A percentile compares a stretch with the other conserved stretches of the same genome.
Conservation (phyloP, 2,113 vertebrate genomes). For the Callithrix jacchus region DNA sequence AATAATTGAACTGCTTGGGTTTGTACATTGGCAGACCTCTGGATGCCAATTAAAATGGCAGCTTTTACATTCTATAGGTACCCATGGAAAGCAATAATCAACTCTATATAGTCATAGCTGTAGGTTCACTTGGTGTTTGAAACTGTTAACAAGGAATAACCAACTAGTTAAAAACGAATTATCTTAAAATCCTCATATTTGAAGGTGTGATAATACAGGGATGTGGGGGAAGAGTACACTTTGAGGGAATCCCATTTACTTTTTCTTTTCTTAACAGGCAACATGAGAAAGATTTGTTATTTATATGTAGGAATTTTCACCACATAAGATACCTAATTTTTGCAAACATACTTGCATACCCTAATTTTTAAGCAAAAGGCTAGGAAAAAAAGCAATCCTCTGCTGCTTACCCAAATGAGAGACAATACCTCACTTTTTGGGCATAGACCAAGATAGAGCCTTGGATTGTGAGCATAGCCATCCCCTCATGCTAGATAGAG, state of each 20-base stretch:
- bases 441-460: slow-evolving; percentile 1
- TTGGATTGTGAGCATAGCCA: slow-evolving; percentile 20
- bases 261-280: slow-evolving; percentile 5
- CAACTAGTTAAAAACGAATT: slow-evolving; percentile 32
- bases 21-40: slow-evolving; percentile 44
- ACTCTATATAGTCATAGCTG: neutral
- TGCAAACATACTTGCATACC: neutral
- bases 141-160: slow-evolving; percentile 20
- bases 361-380: slow-evolving; percentile 16
- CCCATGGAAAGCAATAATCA: neutral
- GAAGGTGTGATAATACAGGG: neutral
- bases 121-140: slow-evolving; percentile 30
- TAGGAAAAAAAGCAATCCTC: neutral
- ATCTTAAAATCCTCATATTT: slow-evolving; percentile 25
- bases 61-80: slow-evolving; percentile 57
- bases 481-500: slow-evolving; percentile 55
- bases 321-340: neutral
- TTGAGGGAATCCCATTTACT: neutral
- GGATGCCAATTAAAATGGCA: slow-evolving; percentile 51
- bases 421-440: neutral
- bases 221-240: neutral
- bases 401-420: neutral
- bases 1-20: slow-evolving; percentile 39
- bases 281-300: slow-evolving; percentile 14
- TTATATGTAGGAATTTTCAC: slow-evolving; percentile 47